These are phyloP conservation scores for Sycophila texana DNA, from an alignment of 2,888 invertebrate genomes.

Conservation along the genomic window DNA sequence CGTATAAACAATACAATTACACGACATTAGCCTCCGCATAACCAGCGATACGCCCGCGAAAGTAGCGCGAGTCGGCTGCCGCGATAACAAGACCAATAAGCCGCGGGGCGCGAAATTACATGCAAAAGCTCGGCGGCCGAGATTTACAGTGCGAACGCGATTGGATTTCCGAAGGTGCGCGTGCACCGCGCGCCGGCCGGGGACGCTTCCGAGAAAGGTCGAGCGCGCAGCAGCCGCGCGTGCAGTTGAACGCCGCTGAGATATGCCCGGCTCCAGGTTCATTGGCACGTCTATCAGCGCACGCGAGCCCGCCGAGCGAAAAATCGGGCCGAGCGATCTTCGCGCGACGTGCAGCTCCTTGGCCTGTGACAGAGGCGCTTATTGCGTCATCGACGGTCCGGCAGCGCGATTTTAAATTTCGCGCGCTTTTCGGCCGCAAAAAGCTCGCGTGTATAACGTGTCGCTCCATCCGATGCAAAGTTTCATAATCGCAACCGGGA, in stretches of 20 bases:
- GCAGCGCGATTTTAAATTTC: no score
- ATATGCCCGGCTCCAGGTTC: conserved; percentile 32
- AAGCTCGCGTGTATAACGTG: neutral
- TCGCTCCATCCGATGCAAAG: no score
- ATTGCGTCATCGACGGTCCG: no score
- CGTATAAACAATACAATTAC: no score
- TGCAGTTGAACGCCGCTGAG: conserved; percentile 13
- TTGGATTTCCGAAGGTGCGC: conserved; percentile 34
- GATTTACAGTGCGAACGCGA: conserved; percentile 51
- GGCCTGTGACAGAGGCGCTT: no score
- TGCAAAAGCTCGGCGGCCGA: conserved; percentile 23
- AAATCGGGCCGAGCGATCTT: no score
- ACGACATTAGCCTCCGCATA: no score
- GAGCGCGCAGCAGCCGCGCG: neutral
- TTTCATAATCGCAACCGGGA: neutral
- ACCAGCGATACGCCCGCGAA: neutral
- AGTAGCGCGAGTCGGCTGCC: no score
- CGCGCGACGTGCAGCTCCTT: no score
- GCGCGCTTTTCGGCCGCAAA: neutral
- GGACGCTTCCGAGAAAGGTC: conserved; percentile 38
- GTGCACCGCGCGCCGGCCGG: neutral
- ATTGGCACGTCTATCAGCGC: conserved; percentile 21
- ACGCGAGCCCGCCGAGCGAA: no score
- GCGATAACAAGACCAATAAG: conserved; percentile 35
- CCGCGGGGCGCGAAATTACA: conserved; percentile 31